These are phyloP conservation scores for Mormyrops attenuatus DNA, from an alignment of 2,797 vertebrate species.

Conservation along the genomic window DNA sequence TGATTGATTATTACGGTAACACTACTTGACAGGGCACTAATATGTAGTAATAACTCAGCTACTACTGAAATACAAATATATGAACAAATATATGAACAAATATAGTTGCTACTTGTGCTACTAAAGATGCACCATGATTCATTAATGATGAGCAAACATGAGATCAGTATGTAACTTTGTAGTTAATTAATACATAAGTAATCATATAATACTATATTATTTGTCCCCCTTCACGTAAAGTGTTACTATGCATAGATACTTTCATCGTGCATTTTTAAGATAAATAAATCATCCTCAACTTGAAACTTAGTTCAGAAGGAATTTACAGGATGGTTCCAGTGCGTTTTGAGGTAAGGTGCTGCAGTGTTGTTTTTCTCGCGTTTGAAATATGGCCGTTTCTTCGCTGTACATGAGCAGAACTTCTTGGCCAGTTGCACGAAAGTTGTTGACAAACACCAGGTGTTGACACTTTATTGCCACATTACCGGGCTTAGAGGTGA, in stretches of 20 bases:
- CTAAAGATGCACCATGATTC: neutral
- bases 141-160: neutral
- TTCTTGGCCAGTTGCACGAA: neutral
- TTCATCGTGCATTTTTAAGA: neutral
- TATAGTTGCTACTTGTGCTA: too few relatives aligned
- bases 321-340: neutral
- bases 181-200: neutral
- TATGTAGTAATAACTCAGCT: neutral
- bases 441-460: neutral
- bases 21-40: neutral
- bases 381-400: neutral
- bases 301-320: neutral
- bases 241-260: neutral
- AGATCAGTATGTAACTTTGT: neutral
- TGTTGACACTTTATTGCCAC: neutral
- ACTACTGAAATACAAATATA: neutral
- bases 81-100: neutral
- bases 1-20: neutral
- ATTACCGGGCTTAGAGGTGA: neutral
- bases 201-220: neutral
- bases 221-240: neutral
- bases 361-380: neutral
- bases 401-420: neutral
- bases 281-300: neutral
- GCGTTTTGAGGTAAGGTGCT: neutral